Base-by-base conservation (phyloP, 2,113 vertebrate genomes). In the Rhinopithecus roxellana region DNA sequence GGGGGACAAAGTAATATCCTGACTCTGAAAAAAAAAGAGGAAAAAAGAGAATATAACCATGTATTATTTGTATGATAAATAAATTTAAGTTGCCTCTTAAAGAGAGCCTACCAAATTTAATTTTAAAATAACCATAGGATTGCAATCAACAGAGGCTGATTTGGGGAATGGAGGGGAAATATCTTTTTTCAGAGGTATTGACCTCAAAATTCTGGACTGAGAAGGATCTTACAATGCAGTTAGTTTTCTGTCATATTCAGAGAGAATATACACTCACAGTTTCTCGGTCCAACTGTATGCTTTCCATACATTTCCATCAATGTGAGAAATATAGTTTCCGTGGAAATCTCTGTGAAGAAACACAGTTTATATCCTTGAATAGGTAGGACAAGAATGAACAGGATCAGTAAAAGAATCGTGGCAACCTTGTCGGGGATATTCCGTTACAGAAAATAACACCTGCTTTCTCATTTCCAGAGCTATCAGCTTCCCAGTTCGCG, bases 311-410 rank as follows among this genome's bases (percentile, higher is more conserved):
- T 59, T 4, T 72, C 97, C 61, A 48, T 94, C 86, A 0, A 98
- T 80, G 52, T 92, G 32, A 83, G 96, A 95, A 96, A 98, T 97
- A 0, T 20, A n/a, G 74, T 98, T 98, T 84, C 90, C 97, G 59
- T 97, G 96, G 78, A 98, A 98, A 96, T 98, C 86, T 90, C 98
- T 98, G 98, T 93, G 94, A 85, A 91, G 67, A 96, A 87, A 97
- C 1, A 7, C 16, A 77, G 11, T 96, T 48, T 13, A 23, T 25
- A 8, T 93, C 20, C 61, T 43, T 95, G 30, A 83, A 83, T 84
- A 90, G 38, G 20, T 45, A 95, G 89, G 75, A 75, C 93, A 83
- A 69, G 43, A 87, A 89, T 57, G 32, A 93, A 70, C 12, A 77
- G 14, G 77, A 81, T 91, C 25, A 25, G 2, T 59, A 43, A 88